Evolutionary conservation across 2,888 invertebrate species (phyloP).

Genomic region (Hylaea fasciaria): DNA sequence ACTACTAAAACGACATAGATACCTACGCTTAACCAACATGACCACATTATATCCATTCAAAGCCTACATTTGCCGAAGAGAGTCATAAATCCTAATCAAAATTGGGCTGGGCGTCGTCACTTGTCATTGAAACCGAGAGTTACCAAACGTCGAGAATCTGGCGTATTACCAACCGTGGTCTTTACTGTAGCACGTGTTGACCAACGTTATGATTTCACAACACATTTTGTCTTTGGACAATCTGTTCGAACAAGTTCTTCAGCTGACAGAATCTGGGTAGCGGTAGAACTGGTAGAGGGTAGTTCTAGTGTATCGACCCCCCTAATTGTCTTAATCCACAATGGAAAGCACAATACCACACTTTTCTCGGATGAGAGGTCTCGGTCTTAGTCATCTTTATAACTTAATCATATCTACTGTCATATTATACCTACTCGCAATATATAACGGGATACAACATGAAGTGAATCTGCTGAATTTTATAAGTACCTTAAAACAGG

Average conservation of each 20-base stretch:
- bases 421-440: too few species aligned
- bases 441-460: too few species aligned
- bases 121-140: conserved; percentile 33
- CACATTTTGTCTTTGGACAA: conserved; percentile 28
- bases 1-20: too few species aligned
- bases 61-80: conserved; percentile 18
- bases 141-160: conserved; percentile 30
- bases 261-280: conserved; percentile 5
- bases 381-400: too few species aligned
- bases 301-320: too few species aligned
- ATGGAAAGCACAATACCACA: too few species aligned
- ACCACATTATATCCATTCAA: neutral
- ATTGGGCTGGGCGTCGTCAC: conserved; percentile 32
- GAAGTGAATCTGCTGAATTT: too few species aligned
- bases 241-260: conserved; percentile 18
- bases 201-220: conserved; percentile 37
- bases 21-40: neutral
- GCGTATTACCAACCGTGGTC: conserved; percentile 36
- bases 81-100: conserved; percentile 35
- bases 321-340: too few species aligned
- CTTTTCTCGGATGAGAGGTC: too few species aligned
- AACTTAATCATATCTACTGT: too few species aligned
- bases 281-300: neutral
- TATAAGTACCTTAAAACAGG: too few species aligned
- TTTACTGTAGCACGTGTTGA: conserved; percentile 34